phyloP scores from a whole-genome alignment of 1,140 invertebrate genomes.

The Cardiocondyla obscurior region DNA sequence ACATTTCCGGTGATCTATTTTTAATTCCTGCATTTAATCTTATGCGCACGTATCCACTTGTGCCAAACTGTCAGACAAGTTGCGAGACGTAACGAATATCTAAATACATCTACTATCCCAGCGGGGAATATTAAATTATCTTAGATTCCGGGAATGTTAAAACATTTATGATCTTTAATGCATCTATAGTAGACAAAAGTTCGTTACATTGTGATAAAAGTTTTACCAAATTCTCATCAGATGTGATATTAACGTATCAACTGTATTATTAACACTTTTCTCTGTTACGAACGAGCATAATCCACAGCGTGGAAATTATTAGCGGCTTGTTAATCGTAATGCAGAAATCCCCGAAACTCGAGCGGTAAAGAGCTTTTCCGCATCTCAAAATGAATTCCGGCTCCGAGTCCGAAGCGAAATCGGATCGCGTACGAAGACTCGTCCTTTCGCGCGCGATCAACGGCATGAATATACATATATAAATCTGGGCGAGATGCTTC shows the following conservation, averaged over 20 bases:
- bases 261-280: neutral
- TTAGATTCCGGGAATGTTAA: neutral
- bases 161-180: neutral
- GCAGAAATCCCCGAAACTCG: neutral
- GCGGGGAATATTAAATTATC: neutral
- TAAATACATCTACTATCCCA: neutral
- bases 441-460: conserved; percentile 21
- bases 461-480: conserved; percentile 15
- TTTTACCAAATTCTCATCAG: neutral
- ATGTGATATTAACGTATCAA: neutral
- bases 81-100: neutral
- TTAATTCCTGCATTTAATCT: neutral
- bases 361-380: neutral
- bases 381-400: conserved; percentile 2
- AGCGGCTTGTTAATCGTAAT: neutral
- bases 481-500: conserved; percentile 31
- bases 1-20: neutral
- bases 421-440: conserved; percentile 8
- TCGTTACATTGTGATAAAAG: neutral
- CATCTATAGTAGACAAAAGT: neutral
- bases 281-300: neutral
- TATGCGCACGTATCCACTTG: neutral
- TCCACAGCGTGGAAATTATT: neutral
- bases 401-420: neutral
- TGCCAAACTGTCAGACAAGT: neutral